phyloP scores from a whole-genome alignment of 2,113 vertebrate species.

The Chaetops frenatus region DNA sequence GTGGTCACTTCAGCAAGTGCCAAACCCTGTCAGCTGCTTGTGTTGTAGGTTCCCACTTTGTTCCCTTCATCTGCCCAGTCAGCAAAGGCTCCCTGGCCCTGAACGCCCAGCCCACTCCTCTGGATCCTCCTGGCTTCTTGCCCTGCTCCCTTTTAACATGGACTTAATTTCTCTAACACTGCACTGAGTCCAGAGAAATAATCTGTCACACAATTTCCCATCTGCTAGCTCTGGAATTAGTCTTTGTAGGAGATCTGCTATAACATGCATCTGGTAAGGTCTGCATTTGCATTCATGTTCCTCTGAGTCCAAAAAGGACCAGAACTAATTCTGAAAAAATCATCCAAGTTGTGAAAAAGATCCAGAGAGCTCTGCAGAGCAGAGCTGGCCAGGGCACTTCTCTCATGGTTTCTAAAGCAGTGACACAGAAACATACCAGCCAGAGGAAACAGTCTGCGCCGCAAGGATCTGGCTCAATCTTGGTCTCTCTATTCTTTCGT shows the following conservation, averaged over 20 bases:
- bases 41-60: neutral
- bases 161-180: neutral
- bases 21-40: neutral
- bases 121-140: neutral
- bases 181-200: neutral
- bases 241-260: neutral
- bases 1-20: neutral
- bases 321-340: neutral
- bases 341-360: neutral
- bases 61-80: rapidly evolving
- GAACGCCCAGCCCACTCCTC: neutral
- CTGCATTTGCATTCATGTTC: neutral
- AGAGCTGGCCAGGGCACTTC: neutral
- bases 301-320: neutral
- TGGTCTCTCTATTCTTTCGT: constrained; percentile 94
- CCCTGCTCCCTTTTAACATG: neutral
- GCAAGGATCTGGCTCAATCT: constrained; percentile 92
- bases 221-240: neutral
- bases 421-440: constrained; percentile 75
- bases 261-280: neutral
- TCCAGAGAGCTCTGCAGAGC: neutral
- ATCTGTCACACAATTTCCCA: neutral
- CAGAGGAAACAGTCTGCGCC: constrained; percentile 93
- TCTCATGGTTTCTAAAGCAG: neutral
- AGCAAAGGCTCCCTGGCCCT: neutral